Percentiles rank a stretch among this genome's conserved stretches.
Conservation (phyloP, 2,888 invertebrate genomes). For the Sylvicola fuscatus region DNA sequence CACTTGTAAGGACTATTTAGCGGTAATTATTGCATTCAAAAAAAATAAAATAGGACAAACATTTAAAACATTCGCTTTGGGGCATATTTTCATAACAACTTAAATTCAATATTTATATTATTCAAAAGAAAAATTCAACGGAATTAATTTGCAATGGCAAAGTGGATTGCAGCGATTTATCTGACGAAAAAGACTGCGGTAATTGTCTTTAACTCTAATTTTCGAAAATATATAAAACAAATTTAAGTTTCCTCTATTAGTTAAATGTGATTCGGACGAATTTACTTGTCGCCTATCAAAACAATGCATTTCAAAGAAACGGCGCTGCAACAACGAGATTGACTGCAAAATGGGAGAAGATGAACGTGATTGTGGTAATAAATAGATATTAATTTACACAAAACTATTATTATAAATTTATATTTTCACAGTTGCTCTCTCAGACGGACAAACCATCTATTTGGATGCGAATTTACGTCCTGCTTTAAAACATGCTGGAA, state of each 20-base stretch:
- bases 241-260: conserved; percentile 22
- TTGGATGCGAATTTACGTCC: conserved; percentile 41
- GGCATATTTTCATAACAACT: background rate
- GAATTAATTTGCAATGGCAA: conserved; percentile 51
- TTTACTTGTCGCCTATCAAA: conserved; percentile 43
- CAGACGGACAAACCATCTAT: conserved; percentile 37
- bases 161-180: conserved; percentile 49
- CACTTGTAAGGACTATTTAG: conserved; percentile 47
- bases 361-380: conserved; percentile 54
- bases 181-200: conserved; percentile 58
- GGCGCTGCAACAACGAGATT: conserved; percentile 39
- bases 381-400: background rate
- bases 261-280: conserved; percentile 32
- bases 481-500: conserved; percentile 34
- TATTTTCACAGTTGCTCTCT: conserved; percentile 35
- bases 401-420: background rate
- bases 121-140: conserved; percentile 19
- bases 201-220: conserved; percentile 14
- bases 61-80: no score
- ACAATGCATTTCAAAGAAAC: conserved; percentile 35
- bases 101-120: background rate
- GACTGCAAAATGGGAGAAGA: conserved; percentile 56
- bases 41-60: no score
- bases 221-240: background rate
- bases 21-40: no score